phyloP scores from a whole-genome alignment of 2,113 vertebrate species.

The Planiliza haematocheilus region DNA sequence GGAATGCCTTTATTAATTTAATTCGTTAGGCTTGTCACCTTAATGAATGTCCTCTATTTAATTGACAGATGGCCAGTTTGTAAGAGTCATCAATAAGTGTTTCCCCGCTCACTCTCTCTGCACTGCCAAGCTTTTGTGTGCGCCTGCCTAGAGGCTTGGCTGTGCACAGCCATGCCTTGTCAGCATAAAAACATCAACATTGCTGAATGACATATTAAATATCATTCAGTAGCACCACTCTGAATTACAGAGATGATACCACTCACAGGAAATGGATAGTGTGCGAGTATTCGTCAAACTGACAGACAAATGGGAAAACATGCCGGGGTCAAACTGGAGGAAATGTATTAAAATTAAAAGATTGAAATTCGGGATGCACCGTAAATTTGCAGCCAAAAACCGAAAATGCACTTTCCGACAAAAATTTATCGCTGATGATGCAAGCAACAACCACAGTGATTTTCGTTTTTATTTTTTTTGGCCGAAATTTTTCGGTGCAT shows the following conservation, averaged over 20 bases:
- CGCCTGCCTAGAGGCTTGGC: slow-evolving; percentile 9
- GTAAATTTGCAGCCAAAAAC: too few species aligned
- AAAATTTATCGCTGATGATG: too few species aligned
- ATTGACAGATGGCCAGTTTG: slow-evolving; percentile 40
- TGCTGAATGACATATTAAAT: slow-evolving; percentile 10
- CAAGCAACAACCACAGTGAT: too few species aligned
- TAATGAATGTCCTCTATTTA: slow-evolving; percentile 35
- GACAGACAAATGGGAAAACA: too few species aligned
- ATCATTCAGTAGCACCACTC: background rate
- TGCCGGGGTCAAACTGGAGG: too few species aligned
- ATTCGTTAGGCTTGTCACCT: slow-evolving; percentile 36
- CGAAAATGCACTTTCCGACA: too few species aligned
- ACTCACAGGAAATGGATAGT: too few species aligned
- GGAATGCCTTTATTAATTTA: slow-evolving; percentile 17
- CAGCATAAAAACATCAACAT: slow-evolving; percentile 14
- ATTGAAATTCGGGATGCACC: too few species aligned
- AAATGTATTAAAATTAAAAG: too few species aligned
- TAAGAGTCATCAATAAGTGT: slow-evolving; percentile 36
- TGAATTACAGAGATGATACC: background rate
- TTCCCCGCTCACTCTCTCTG: background rate
- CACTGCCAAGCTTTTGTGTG: slow-evolving; percentile 15
- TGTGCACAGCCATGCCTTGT: slow-evolving; percentile 3
- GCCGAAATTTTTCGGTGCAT: too few species aligned
- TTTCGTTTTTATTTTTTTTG: too few species aligned
- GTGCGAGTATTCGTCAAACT: too few species aligned